phyloP scores from a whole-genome alignment of 2,113 vertebrate genomes.

The Machaerirhynchus nigripectus region DNA sequence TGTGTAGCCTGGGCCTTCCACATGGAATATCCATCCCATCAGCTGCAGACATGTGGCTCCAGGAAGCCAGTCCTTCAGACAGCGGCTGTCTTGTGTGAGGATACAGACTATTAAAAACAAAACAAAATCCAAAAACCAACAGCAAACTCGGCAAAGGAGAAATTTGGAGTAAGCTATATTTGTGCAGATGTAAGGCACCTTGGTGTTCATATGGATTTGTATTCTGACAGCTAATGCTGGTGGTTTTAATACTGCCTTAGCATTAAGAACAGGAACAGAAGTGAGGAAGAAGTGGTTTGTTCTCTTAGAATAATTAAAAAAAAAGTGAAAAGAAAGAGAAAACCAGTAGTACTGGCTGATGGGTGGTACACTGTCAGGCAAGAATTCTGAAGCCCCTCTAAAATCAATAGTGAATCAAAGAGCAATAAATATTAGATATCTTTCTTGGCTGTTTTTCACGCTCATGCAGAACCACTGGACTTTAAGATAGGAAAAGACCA shows the following conservation, averaged over 20 bases:
- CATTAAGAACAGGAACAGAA: neutral
- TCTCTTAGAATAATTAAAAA: neutral
- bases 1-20: accelerated
- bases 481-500: neutral
- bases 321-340: neutral
- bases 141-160: neutral
- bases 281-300: neutral
- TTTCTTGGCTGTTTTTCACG: neutral
- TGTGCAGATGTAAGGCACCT: neutral
- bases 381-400: neutral
- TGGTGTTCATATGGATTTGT: neutral
- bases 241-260: neutral
- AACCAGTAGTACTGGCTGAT: neutral
- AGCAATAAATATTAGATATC: neutral
- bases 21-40: neutral
- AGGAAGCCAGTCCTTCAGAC: neutral
- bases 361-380: neutral
- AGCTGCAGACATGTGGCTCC: neutral
- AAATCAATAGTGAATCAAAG: neutral
- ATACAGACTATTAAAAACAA: neutral
- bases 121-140: neutral
- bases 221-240: neutral
- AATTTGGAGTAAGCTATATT: neutral
- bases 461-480: neutral
- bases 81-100: neutral